Evolutionary conservation across 2,797 vertebrate species (phyloP).

Genomic region (Pelobates cultripes): DNA sequence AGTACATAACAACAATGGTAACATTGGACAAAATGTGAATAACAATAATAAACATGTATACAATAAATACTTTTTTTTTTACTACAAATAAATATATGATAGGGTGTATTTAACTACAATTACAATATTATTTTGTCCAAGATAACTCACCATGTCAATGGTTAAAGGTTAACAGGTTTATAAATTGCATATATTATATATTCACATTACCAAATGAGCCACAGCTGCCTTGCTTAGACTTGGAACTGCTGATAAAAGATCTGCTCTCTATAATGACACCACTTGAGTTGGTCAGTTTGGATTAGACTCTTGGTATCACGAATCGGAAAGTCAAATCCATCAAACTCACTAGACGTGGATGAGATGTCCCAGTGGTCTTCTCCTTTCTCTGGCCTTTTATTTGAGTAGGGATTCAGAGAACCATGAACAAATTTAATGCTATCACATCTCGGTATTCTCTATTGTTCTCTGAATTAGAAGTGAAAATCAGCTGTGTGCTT

Average conservation of each 20-base stretch:
- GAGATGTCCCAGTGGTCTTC: background rate
- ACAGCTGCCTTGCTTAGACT: background rate
- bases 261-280: background rate
- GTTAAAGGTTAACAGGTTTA: too few relatives aligned
- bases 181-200: too few relatives aligned
- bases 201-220: background rate
- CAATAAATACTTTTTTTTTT: too few relatives aligned
- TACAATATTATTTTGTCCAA: too few relatives aligned
- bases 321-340: background rate
- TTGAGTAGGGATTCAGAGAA: background rate
- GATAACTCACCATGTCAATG: too few relatives aligned
- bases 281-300: background rate
- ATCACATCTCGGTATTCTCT: background rate
- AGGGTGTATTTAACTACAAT: too few relatives aligned
- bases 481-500: slow-evolving; percentile 17
- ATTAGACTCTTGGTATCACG: background rate
- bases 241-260: background rate
- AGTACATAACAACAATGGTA: too few relatives aligned
- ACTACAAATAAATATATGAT: too few relatives aligned
- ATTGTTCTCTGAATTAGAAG: slow-evolving; percentile 6
- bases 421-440: slow-evolving; percentile 2
- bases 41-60: too few relatives aligned
- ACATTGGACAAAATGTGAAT: too few relatives aligned
- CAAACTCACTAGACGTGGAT: background rate
- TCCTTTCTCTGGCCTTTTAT: slow-evolving; percentile 5